These are phyloP conservation scores for Agrotis clavis DNA, from an alignment of 2,888 invertebrate species.

Conservation along the genomic window DNA sequence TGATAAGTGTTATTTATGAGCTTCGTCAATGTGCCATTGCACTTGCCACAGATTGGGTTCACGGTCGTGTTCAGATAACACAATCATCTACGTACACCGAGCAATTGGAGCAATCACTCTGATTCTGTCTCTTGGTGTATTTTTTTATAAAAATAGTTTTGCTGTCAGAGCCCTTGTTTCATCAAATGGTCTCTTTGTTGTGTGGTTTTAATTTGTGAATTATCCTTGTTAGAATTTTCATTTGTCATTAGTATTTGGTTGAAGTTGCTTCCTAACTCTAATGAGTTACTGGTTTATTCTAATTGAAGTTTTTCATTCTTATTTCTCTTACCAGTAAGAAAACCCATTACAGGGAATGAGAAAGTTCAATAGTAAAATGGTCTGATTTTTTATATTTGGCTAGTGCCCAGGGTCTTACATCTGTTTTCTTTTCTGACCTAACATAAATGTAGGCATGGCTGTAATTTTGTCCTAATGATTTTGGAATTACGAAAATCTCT, in stretches of 20 bases:
- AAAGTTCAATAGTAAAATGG: too few relatives aligned
- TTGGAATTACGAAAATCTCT: background rate
- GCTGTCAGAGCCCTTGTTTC: background rate
- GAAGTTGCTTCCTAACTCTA: background rate
- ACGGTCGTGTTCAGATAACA: slow-evolving; percentile 78
- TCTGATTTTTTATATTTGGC: background rate
- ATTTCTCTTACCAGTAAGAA: background rate
- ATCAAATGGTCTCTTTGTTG: background rate
- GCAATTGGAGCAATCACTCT: slow-evolving; percentile 65
- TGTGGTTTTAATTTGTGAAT: background rate
- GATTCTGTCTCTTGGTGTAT: slow-evolving; percentile 38
- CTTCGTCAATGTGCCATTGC: slow-evolving; percentile 85
- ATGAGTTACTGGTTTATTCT: slow-evolving; percentile 4
- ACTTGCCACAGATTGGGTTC: slow-evolving; percentile 87
- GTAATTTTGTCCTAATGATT: background rate
- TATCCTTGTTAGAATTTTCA: background rate
- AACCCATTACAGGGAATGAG: too few relatives aligned
- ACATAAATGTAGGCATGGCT: too few relatives aligned
- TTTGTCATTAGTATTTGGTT: slow-evolving; percentile 6
- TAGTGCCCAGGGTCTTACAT: background rate
- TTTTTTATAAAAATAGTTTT: slow-evolving; percentile 27
- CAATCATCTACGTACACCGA: slow-evolving; percentile 63
- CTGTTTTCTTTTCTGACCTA: background rate
- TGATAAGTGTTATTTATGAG: slow-evolving; percentile 89
- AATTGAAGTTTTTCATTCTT: background rate